Base-by-base conservation (phyloP, 2,797 vertebrate species). In the Hypotaenidia philippensis region DNA sequence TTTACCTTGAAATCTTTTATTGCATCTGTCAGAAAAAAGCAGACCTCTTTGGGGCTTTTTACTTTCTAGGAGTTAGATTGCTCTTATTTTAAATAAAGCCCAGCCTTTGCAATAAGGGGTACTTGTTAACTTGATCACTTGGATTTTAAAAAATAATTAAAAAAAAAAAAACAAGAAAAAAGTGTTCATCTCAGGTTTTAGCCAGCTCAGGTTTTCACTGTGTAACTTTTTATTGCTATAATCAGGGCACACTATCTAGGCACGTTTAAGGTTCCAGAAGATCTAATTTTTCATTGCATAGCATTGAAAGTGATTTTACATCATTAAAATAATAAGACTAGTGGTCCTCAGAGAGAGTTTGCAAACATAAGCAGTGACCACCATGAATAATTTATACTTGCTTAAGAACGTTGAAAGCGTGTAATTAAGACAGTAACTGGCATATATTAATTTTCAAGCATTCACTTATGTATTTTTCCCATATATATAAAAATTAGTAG, bases 261-360 rank as follows among this genome's bases (percentile, higher is more conserved):
- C 75, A 76, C 5, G 0, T 57, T 92, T 90, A 83, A 89, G n/a
- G 45, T 93, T 89, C 56, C 63, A 44, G 56, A 20, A 87, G 44
- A 93, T 68, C 29, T 83, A 77, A 81, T 85, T 80, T 90, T 90
- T 83, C 53, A 47, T 27, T 57, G 36, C 40, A 89, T 44, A 18
- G 29, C 32, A 87, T 0, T 87, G 49, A 55, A 94, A 89, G 65
- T 64, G 45, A 93, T 83, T 93, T 90, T 87, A 57, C 9, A 47
- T 50, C 49, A 71, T 64, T 77, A 87, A 89, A 93, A 87, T 80
- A 79, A 87, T 17, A 52, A 92, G 47, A 87, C 29, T 49, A 85
- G 64, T 50, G 41, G 53, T 87, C 76, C 69, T 85, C 32, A n/a
- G 60, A 89, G 41, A 56, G 29, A 94, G 23, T 71, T 92, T 83